phyloP scores from a whole-genome alignment of 2,888 invertebrate genomes.

The Andrena haemorrhoa region DNA sequence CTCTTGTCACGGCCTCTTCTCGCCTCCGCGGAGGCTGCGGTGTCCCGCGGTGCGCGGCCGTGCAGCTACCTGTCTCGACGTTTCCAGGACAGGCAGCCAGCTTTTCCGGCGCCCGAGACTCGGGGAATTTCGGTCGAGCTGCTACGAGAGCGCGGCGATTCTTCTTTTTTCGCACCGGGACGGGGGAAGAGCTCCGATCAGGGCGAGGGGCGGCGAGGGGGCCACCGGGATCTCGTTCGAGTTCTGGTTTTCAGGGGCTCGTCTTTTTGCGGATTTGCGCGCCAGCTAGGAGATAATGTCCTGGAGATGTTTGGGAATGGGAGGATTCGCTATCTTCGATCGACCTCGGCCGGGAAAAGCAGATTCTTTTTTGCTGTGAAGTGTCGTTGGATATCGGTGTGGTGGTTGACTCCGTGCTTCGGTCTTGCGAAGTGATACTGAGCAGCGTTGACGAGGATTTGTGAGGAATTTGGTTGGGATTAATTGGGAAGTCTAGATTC shows the following conservation, averaged over 20 bases:
- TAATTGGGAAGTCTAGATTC: too few species aligned
- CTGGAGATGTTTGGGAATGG: background rate
- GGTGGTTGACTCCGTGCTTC: too few species aligned
- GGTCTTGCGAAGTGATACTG: too few species aligned
- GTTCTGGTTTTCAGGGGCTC: constrained; percentile 8
- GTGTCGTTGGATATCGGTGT: too few species aligned
- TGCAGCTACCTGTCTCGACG: constrained; percentile 36
- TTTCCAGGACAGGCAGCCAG: constrained; percentile 23
- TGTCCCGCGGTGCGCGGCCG: constrained; percentile 23
- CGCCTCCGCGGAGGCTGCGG: constrained; percentile 26
- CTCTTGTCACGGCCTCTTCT: constrained; percentile 30
- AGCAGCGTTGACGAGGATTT: too few species aligned
- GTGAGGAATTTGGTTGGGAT: too few species aligned
- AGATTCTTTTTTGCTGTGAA: too few species aligned
- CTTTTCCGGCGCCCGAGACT: constrained; percentile 3
- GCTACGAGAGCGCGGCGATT: background rate
- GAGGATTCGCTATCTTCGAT: constrained; percentile 9
- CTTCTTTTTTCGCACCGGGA: background rate
- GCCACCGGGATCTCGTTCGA: constrained; percentile 3
- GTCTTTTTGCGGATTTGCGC: constrained; percentile 26
- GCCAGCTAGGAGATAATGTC: constrained; percentile 13
- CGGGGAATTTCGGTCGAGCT: constrained; percentile 26
- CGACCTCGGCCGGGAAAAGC: too few species aligned
- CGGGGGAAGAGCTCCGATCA: background rate
- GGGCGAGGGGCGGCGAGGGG: background rate